phyloP scores from a whole-genome alignment of 2,888 invertebrate species.

The Nomada fabriciana region DNA sequence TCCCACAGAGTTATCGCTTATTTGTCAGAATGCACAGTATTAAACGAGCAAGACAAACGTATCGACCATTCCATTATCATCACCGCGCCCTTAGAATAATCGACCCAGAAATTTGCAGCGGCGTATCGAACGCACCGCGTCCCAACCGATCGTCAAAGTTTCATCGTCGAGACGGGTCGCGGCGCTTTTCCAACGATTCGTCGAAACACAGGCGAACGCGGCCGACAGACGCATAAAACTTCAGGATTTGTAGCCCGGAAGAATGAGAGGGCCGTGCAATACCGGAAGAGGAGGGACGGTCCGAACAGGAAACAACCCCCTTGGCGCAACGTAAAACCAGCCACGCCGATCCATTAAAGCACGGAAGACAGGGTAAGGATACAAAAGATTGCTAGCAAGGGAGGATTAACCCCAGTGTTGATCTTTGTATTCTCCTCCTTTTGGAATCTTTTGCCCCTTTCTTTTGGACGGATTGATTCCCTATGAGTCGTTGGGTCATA shows the following conservation, averaged over 20 bases:
- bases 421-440: slow-evolving; percentile 29
- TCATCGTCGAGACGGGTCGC: slow-evolving; percentile 17
- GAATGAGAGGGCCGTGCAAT: slow-evolving; percentile 40
- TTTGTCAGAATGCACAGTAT: too few relatives aligned
- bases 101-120: not conserved
- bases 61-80: not conserved
- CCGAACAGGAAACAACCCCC: slow-evolving; percentile 65
- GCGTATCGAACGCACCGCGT: not conserved
- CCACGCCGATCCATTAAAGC: slow-evolving; percentile 73
- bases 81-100: not conserved
- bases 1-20: not conserved
- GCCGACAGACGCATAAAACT: slow-evolving; percentile 69
- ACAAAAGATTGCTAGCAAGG: slow-evolving; percentile 62
- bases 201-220: slow-evolving; percentile 13
- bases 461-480: too few relatives aligned
- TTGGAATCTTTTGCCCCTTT: slow-evolving; percentile 6
- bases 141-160: not conserved
- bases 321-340: slow-evolving; percentile 67
- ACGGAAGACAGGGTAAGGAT: slow-evolving; percentile 46
- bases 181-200: slow-evolving; percentile 23
- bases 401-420: slow-evolving; percentile 62
- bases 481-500: too few relatives aligned
- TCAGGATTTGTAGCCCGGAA: slow-evolving; percentile 67
- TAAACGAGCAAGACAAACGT: too few relatives aligned
- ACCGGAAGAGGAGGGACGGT: slow-evolving; percentile 35